These are phyloP conservation scores for Phocoena sinus DNA, from an alignment of 2,113 vertebrate species.

Conservation along the genomic window DNA sequence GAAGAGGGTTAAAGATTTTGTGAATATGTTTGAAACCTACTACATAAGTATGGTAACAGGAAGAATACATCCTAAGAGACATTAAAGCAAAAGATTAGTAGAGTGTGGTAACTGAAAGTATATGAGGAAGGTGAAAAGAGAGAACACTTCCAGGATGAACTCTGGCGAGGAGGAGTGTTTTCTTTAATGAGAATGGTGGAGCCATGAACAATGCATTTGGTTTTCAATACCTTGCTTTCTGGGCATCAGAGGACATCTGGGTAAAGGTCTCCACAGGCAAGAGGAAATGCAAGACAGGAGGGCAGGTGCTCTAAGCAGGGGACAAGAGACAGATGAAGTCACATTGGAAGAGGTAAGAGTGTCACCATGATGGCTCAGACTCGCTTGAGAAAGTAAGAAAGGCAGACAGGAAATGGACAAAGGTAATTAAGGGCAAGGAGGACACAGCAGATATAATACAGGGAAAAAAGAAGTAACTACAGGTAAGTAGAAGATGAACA, in stretches of 20 bases:
- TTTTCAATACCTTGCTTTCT: not conserved
- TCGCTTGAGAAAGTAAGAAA: not conserved
- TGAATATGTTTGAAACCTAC: not conserved
- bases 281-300: not conserved
- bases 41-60: not conserved
- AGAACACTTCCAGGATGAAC: too few species aligned
- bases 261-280: not conserved
- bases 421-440: not conserved
- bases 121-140: accelerated
- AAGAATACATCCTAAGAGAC: not conserved
- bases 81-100: not conserved
- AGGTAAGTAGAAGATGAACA: not conserved
- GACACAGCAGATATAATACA: not conserved
- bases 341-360: not conserved
- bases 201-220: accelerated
- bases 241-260: not conserved
- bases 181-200: not conserved
- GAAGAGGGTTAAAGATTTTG: not conserved
- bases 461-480: not conserved
- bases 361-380: not conserved
- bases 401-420: not conserved
- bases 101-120: too few species aligned
- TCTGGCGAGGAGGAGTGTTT: not conserved
- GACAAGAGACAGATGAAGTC: not conserved
- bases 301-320: not conserved